A percentile compares a stretch with the other conserved stretches of the same genome.
Evolutionary conservation across 2,888 invertebrate species (phyloP).

Genomic region (Polydrusus tereticollis): DNA sequence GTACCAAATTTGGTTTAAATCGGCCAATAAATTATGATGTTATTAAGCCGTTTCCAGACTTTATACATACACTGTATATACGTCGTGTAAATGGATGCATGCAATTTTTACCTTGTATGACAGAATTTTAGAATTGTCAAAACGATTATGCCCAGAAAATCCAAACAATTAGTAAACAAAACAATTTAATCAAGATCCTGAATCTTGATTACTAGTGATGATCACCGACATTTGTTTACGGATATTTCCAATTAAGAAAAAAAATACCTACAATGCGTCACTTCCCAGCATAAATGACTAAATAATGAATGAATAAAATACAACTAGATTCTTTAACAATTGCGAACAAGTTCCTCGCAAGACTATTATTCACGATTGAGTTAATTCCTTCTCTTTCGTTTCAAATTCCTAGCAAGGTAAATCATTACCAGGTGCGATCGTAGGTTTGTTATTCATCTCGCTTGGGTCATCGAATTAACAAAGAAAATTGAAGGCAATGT

Average conservation of each 20-base stretch:
- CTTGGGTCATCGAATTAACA: slow-evolving; percentile 26
- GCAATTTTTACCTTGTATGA: too few relatives aligned
- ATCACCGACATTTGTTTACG: not conserved
- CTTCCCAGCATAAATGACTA: slow-evolving; percentile 25
- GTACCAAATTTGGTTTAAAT: too few relatives aligned
- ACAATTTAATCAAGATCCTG: too few relatives aligned
- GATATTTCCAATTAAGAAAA: not conserved
- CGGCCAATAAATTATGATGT: too few relatives aligned
- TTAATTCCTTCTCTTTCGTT: slow-evolving; percentile 28
- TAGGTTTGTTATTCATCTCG: slow-evolving; percentile 4
- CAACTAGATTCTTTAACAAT: slow-evolving; percentile 12
- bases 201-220: too few relatives aligned
- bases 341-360: slow-evolving; percentile 3
- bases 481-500: not conserved
- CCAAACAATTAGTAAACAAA: too few relatives aligned
- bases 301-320: slow-evolving; percentile 19
- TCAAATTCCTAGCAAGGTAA: slow-evolving; percentile 35
- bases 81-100: too few relatives aligned
- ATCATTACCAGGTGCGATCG: slow-evolving; percentile 33
- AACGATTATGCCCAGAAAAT: too few relatives aligned
- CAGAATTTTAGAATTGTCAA: too few relatives aligned
- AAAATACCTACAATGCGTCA: not conserved
- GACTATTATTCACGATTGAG: slow-evolving; percentile 20
- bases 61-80: too few relatives aligned
- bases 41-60: too few relatives aligned